These are phyloP conservation scores for Liodrosophila aerea DNA, from an alignment of 2,888 invertebrate species.

Conservation along the genomic window DNA sequence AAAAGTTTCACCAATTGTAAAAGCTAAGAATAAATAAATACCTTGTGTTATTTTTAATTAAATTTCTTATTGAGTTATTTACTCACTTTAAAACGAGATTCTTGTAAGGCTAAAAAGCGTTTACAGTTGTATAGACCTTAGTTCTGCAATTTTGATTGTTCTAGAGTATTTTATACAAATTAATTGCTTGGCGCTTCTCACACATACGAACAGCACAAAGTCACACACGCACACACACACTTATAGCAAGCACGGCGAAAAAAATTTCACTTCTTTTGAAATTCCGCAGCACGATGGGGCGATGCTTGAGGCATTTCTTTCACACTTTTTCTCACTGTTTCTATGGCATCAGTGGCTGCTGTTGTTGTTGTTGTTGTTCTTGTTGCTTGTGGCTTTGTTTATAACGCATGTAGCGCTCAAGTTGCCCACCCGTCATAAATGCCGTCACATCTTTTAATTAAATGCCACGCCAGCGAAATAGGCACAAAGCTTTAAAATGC, in stretches of 20 bases:
- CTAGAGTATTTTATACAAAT: conserved; percentile 66
- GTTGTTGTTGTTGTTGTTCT: conserved; percentile 40
- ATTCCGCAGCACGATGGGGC: conserved; percentile 64
- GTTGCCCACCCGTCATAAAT: conserved; percentile 67
- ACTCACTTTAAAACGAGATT: too few relatives aligned
- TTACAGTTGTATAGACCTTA: conserved; percentile 11
- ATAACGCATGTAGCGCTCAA: conserved; percentile 53
- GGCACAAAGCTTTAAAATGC: conserved; percentile 60
- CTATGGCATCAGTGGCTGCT: conserved; percentile 51
- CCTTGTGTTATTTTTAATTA: too few relatives aligned
- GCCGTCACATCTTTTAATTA: conserved; percentile 68
- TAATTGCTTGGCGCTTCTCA: conserved; percentile 75
- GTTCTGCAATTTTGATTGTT: conserved; percentile 8
- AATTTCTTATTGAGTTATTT: too few relatives aligned
- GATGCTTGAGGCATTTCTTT: conserved; percentile 59
- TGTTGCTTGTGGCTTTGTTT: conserved; percentile 52
- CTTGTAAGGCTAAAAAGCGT: too few relatives aligned
- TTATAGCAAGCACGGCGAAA: conserved; percentile 50
- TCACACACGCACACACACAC: too few relatives aligned
- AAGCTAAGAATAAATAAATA: too few relatives aligned
- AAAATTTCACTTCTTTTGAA: conserved; percentile 78
- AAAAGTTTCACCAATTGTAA: too few relatives aligned
- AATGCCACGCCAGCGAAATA: conserved; percentile 49
- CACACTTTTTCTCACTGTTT: conserved; percentile 66
- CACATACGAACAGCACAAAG: conserved; percentile 33